Conservation (phyloP, 1,140 invertebrate species). For the Leptoteleia sp. region DNA sequence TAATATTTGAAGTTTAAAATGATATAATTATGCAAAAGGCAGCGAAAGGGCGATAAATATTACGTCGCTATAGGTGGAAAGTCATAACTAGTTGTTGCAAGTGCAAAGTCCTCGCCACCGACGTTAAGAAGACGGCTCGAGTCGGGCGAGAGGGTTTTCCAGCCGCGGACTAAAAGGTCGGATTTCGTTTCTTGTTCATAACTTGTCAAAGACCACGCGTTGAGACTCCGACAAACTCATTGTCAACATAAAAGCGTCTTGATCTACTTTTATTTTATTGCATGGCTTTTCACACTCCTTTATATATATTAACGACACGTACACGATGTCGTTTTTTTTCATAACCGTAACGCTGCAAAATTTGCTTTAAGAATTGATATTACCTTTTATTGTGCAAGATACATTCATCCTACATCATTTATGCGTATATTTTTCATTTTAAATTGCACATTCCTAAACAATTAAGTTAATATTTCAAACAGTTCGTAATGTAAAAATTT, state of each 20-base stretch:
- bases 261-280: conserved; percentile 20
- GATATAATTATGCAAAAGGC: conserved; percentile 63
- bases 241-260: conserved; percentile 47
- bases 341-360: no score
- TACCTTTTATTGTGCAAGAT: no score
- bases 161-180: conserved; percentile 51
- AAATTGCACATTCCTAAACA: no score
- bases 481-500: no score
- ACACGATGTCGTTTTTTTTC: no score
- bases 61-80: conserved; percentile 70
- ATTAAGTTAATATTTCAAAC: no score
- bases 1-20: conserved; percentile 68
- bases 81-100: conserved; percentile 47
- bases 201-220: conserved; percentile 60
- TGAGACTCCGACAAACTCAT: conserved; percentile 41
- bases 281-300: conserved; percentile 15
- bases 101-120: conserved; percentile 18
- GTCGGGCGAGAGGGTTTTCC: conserved; percentile 46
- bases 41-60: conserved; percentile 74
- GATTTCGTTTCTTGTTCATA: conserved; percentile 41
- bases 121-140: conserved; percentile 29
- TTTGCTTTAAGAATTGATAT: no score
- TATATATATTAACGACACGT: no score
- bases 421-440: no score
- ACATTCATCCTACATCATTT: no score